Base-by-base conservation (phyloP, 1,140 invertebrate genomes). In the Battus philenor region DNA sequence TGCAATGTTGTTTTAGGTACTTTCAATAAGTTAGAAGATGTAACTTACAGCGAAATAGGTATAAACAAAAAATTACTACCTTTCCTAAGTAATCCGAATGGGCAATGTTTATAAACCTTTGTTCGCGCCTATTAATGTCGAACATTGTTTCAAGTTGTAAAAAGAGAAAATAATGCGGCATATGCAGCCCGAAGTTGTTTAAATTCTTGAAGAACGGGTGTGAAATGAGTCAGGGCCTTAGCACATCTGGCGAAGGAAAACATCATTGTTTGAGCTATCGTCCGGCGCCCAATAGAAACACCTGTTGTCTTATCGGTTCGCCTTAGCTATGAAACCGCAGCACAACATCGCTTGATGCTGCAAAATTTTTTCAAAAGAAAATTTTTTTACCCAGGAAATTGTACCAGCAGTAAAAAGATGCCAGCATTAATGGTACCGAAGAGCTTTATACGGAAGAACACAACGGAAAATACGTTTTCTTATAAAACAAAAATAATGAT, bases 251-350 rank as follows among this genome's bases (percentile, higher is more conserved):
- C 46, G 33, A 41, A 54, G 47, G 41, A 60, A 56, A 64, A 68
- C 61, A 65, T 49, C 49, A 69, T 69, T 69, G 66, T 69, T 66
- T 47, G 11, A 31, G 48, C 47, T 58, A 58, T 58, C 55, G 47
- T 36, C 9, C 16, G 24, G 39, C 39, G 32, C 38, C 38, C 9
- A 27, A 27, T 16, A 20, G 38, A 26, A 41, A 41, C 53, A 32
- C 34, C 49, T 41, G 43, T 30, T 41, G 6, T 34, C 47, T 41
- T 47, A n/a, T 13, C 22, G 12, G 24, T 2, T 9, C n/a, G 22
- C 7, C 24, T 24, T 2, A 5, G 20, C 38, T 10, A 16, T 27
- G 13, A 15, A 24, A 15, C 18, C 10, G 12, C 10, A n/a, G n/a
- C n/a, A n/a, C n/a, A n/a, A n/a, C n/a, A n/a, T n/a, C n/a, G n/a